Base-by-base conservation (phyloP, 2,797 vertebrate species). In the Sus cebifrons region DNA sequence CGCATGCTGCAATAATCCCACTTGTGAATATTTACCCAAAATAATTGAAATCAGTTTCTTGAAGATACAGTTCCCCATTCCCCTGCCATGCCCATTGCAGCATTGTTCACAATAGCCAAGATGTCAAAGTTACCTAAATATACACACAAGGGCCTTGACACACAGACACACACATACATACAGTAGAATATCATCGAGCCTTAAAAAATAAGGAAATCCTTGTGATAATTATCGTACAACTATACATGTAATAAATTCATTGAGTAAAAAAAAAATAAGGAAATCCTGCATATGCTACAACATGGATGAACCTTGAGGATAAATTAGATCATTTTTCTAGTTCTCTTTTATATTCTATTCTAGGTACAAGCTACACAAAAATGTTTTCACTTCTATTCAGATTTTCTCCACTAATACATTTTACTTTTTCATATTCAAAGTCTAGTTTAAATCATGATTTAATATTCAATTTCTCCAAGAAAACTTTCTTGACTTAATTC, bases 201-300 rank as follows among this genome's bases (percentile, higher is more conserved):
- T 92, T 70, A 58, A 44, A 40, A 77, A 40, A 81, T 58, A 74
- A 85, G 10, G 25, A 75, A 77, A 96, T 82, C 18, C 17, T 71
- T 32, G 32, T 32, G 32, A 32, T 32, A 32, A 32, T 32, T 32
- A 32, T 32, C 2, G 32, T 32, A 32, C 32, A 32, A 32, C 32
- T 32, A 32, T 32, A 32, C 2, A 32, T 32, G 32, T 32, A 32
- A 32, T 32, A 32, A 32, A 32, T 32, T 32, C 32, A 32, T 32
- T 32, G 32, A 32, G 32, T 32, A 32, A 32, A 32, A 32, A 32
- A 44, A 40, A 77, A 40, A 81, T 58, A 74, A 85, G 10, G 25
- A 75, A 77, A 96, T 82, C 18, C 17, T 71, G 15, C 13, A 74
- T 17, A 2, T 70, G 3, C 25, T 40, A 49, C 17, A 79, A 21